Percentiles rank a stretch among this genome's conserved stretches.
Evolutionary conservation across 2,888 invertebrate species (phyloP).

Genomic region (Plagodis dolabraria): DNA sequence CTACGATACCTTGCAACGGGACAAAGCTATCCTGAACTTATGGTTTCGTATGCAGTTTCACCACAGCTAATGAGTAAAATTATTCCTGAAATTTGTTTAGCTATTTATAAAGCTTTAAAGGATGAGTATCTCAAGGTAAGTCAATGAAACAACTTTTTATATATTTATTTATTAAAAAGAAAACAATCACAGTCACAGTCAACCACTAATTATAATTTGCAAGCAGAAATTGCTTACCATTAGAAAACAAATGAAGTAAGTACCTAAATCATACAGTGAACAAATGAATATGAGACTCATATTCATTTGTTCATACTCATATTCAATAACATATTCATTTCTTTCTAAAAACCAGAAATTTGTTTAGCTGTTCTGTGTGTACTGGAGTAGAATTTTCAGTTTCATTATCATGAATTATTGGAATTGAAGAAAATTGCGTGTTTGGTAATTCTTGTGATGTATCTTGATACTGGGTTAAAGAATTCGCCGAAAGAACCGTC

Average conservation of each 20-base stretch:
- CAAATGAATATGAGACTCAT: constrained; percentile 11
- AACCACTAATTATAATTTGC: constrained; percentile 7
- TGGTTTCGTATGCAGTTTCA: constrained; percentile 26
- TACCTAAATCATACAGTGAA: neutral
- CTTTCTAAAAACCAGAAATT: constrained; percentile 15
- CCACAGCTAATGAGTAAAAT: constrained; percentile 26
- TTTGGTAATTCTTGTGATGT: constrained; percentile 18
- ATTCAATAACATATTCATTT: constrained; percentile 15
- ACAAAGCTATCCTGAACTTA: constrained; percentile 22
- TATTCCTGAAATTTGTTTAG: constrained; percentile 3
- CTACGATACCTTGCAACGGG: constrained; percentile 22
- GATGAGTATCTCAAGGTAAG: constrained; percentile 14
- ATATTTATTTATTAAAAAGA: constrained; percentile 19
- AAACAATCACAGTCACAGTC: neutral
- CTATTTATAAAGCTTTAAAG: constrained; percentile 18
- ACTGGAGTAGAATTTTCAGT: constrained; percentile 21
- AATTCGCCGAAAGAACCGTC: constrained; percentile 17
- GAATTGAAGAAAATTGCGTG: constrained; percentile 19
- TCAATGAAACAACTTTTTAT: constrained; percentile 9
- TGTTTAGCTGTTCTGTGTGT: constrained; percentile 16
- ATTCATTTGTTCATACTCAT: constrained; percentile 8
- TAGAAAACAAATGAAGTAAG: constrained; percentile 1
- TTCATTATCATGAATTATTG: constrained; percentile 13
- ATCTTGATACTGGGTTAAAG: constrained; percentile 18
- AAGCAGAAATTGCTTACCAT: constrained; percentile 11